phyloP scores from a whole-genome alignment of 2,797 vertebrate genomes.

The Mycteria americana region DNA sequence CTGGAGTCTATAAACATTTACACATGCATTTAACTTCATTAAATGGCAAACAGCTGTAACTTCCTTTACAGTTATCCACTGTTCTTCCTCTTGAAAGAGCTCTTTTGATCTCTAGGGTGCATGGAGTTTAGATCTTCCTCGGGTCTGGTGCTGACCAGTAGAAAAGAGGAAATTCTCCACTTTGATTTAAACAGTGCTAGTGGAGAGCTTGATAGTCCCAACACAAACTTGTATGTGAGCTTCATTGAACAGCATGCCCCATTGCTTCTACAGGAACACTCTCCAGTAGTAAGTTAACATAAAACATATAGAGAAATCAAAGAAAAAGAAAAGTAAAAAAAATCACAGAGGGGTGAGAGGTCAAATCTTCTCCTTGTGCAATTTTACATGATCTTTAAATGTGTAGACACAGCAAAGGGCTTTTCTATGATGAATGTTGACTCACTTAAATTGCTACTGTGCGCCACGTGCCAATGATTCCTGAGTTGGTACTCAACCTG shows the following conservation, averaged over 20 bases:
- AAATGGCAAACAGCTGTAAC: constrained; percentile 59
- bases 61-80: constrained; percentile 9
- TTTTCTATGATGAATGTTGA: background rate
- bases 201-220: background rate
- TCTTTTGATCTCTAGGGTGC: constrained; percentile 23
- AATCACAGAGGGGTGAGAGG: background rate
- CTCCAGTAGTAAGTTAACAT: background rate
- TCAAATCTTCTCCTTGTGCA: background rate
- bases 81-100: constrained; percentile 31
- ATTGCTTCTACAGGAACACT: background rate
- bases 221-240: background rate
- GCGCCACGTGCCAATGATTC: background rate
- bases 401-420: background rate
- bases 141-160: background rate
- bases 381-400: background rate
- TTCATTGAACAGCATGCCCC: background rate
- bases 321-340: background rate
- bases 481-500: background rate
- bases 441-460: background rate
- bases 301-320: background rate
- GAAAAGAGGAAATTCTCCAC: background rate
- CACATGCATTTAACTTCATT: constrained; percentile 53
- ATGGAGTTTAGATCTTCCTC: background rate
- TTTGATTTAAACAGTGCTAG: background rate
- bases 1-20: constrained; percentile 54